Evolutionary conservation across 2,888 invertebrate genomes (phyloP), one percentile per base, ranked within the genome.

Genomic region (Gibbula magus): DNA sequence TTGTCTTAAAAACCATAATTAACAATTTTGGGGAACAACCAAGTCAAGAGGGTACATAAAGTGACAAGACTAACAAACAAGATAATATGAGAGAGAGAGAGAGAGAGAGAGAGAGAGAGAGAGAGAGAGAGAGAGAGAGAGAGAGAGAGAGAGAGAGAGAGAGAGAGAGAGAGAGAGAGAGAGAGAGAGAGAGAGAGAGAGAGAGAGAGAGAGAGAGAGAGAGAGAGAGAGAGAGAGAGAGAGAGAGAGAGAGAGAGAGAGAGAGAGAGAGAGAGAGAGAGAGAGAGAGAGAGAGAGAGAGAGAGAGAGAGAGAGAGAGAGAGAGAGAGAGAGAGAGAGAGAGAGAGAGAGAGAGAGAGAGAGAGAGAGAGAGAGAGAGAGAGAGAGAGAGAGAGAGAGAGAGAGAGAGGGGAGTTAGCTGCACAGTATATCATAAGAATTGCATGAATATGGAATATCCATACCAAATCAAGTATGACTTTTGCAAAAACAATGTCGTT

Each of bases 31-130:
- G n/a, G n/a, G n/a, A n/a, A n/a, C n/a, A n/a, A n/a, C n/a, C n/a
- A n/a, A n/a, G n/a, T n/a, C n/a, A n/a, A n/a, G n/a, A n/a, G n/a
- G n/a, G n/a, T n/a, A n/a, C n/a, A n/a, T n/a, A n/a, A n/a, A n/a
- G n/a, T n/a, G n/a, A n/a, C n/a, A n/a, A n/a, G n/a, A n/a, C n/a
- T n/a, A n/a, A n/a, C n/a, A n/a, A 13, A 18, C 7, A 56, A 8
- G n/a, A 18, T 5, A 18, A 56, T 5, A 56, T 20, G n/a, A 56
- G n/a, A 13, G 56, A 56, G 56, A 56, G 56, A 56, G 56, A 56
- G 56, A 56, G 56, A 56, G 56, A 56, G 56, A 56, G 56, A 56
- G 56, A 56, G 56, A 56, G 56, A 56, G 56, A 56, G 56, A 56
- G 56, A 56, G 56, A 56, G 56, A 56, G 56, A 56, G 56, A 56